phyloP scores from a whole-genome alignment of 2,888 invertebrate species.

The Amblyjoppa fuscipennis region DNA sequence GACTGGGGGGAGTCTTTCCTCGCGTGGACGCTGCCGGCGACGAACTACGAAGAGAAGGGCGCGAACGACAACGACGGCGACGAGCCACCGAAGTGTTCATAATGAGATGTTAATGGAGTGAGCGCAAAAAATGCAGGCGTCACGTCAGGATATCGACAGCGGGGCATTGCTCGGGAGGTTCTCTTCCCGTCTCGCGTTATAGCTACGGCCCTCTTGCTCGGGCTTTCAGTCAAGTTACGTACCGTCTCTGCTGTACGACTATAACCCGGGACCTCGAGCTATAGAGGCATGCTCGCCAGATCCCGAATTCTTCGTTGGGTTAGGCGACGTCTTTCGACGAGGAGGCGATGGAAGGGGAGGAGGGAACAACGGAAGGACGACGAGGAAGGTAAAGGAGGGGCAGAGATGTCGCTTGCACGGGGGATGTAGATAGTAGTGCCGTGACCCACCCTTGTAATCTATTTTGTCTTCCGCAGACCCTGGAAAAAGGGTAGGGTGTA shows the following conservation, averaged over 20 bases:
- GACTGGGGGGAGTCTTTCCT: conserved; percentile 1
- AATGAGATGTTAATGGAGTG: conserved; percentile 85
- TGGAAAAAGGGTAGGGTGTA: conserved; percentile 60
- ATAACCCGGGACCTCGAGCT: conserved; percentile 35
- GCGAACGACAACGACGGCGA: conserved; percentile 63
- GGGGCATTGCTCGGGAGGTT: conserved; percentile 61
- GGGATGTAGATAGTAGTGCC: conserved; percentile 65
- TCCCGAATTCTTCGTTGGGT: conserved; percentile 60
- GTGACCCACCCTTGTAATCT: conserved; percentile 76
- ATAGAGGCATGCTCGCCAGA: conserved; percentile 48
- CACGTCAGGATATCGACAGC: conserved; percentile 83
- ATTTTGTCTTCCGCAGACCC: conserved; percentile 79
- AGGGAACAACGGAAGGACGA: conserved; percentile 55
- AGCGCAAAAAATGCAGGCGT: conserved; percentile 80
- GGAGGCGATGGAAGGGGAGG: conserved; percentile 61
- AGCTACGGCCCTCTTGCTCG: conserved; percentile 46
- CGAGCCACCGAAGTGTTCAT: conserved; percentile 81
- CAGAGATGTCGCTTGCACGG: conserved; percentile 60
- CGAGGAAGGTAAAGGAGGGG: conserved; percentile 21
- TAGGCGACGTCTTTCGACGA: conserved; percentile 50
- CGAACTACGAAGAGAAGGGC: conserved; percentile 58
- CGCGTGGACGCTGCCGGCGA: conserved; percentile 54
- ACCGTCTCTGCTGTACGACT: conserved; percentile 38
- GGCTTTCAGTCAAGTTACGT: conserved; percentile 53
- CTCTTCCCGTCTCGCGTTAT: conserved; percentile 52